Base-by-base conservation (phyloP, 2,113 vertebrate genomes). In the Nothoprocta pentlandii region DNA sequence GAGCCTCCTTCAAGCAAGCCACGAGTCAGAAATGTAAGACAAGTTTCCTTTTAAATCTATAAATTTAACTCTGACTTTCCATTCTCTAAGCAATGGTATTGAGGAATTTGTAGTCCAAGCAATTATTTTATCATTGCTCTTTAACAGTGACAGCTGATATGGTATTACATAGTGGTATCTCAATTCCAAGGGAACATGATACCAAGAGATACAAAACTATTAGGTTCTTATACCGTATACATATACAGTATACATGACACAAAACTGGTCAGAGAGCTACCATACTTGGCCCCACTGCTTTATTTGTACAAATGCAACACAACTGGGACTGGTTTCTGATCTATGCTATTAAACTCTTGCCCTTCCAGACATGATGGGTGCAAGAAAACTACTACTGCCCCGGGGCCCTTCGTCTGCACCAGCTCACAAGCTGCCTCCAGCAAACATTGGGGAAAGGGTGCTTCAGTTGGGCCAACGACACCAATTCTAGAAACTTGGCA, bases 361-460 rank as follows among this genome's bases (percentile, higher is more conserved):
- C 64, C 68, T 89, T 58, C 41, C 66, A 90, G 88, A 71, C 73
- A 68, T 0, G 3, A 80, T 81, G 46, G 59, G 44, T 81, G 74
- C 83, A 87, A 71, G 83, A 46, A 78, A 93, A 86, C 47, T 78
- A 47, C 49, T 73, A 4, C 59, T 89, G 84, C 95, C 86, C 74
- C 80, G 71, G 84, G 54, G 94, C 89, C 46, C 89, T 71, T 75
- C 32, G 84, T 89, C 92, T 96, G 86, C 64, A 78, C 84, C 81
- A 90, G 90, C 34, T 92, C 77, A 78, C 77, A 92, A 95, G 90
- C 83, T 86, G 89, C 92, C 88, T 95, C 90, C 90, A 93, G 91
- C 93, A 95, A 94, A 94, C 66, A 75, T 89, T 88, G 81, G 83
- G 85, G 73, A 88, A 86, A 71, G 32, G 0, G 3, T 66, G 53